phyloP scores from a whole-genome alignment of 2,888 invertebrate genomes.

The Athetis lepigone region DNA sequence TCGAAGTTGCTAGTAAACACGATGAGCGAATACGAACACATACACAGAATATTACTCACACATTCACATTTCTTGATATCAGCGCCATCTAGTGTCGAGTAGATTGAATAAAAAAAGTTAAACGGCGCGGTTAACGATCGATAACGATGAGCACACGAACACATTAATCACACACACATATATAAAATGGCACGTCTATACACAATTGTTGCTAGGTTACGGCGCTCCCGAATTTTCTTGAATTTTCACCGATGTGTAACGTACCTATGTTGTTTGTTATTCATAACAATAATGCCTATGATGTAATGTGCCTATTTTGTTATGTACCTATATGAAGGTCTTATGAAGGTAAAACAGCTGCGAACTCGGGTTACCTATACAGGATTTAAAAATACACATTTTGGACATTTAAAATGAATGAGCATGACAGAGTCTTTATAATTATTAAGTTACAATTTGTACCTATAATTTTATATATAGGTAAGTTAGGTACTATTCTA shows the following conservation, averaged over 20 bases:
- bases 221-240: conserved; percentile 54
- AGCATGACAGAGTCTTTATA: too few species aligned
- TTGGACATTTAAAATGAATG: too few species aligned
- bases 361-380: too few species aligned
- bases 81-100: conserved; percentile 78
- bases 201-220: not conserved
- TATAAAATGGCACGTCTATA: not conserved
- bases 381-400: too few species aligned
- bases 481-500: too few species aligned
- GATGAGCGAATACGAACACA: not conserved
- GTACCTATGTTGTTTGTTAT: not conserved
- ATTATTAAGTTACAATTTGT: too few species aligned
- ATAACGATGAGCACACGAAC: conserved; percentile 2
- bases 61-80: not conserved
- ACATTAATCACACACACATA: conserved; percentile 36
- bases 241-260: conserved; percentile 20
- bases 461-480: too few species aligned
- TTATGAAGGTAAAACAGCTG: not conserved
- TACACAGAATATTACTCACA: not conserved
- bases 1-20: conserved; percentile 10
- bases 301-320: not conserved
- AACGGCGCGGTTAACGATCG: not conserved
- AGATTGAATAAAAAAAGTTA: conserved; percentile 56
- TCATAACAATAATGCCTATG: not conserved
- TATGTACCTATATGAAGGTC: too few species aligned